These are phyloP conservation scores for Anneissia japonica DNA, from an alignment of 35 echinoderm and acorn worm genomes.

Conservation along the genomic window DNA sequence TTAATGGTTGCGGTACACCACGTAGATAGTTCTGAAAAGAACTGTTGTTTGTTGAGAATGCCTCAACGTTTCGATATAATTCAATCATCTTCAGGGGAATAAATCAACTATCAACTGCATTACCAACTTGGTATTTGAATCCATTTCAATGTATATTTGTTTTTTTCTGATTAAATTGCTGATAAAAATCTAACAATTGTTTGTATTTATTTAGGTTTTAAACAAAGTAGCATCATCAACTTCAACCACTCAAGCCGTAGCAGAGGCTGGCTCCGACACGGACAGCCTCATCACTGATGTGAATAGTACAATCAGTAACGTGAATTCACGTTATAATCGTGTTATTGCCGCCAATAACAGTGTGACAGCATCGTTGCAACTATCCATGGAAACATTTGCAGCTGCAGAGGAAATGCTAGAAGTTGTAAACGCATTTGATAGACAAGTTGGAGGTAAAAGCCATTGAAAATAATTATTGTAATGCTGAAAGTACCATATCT, in stretches of 20 bases:
- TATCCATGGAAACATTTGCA: constrained; percentile 36
- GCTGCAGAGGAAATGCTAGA: constrained; percentile 50
- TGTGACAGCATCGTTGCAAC: neutral
- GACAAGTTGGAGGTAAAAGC: constrained; percentile 27
- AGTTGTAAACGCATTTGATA: constrained; percentile 30
- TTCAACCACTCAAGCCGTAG: constrained; percentile 12
- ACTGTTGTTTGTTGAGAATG: too few species aligned
- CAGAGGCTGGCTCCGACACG: constrained; percentile 3
- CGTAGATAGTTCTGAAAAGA: too few species aligned
- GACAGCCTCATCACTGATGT: constrained; percentile 7
- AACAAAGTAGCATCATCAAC: neutral
- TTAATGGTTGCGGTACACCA: too few species aligned
- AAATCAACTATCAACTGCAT: too few species aligned
- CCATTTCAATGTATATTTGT: too few species aligned
- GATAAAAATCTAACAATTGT: too few species aligned
- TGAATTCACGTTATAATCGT: constrained; percentile 30
- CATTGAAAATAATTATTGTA: neutral
- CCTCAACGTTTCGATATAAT: too few species aligned
- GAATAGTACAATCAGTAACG: constrained; percentile 17
- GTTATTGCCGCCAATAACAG: constrained; percentile 35
- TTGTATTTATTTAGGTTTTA: constrained; percentile 23
- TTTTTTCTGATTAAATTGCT: too few species aligned
- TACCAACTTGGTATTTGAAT: too few species aligned
- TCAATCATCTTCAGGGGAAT: too few species aligned
- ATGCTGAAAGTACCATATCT: too few species aligned